Percentiles rank a stretch among this genome's conserved stretches.
phyloP scores from a whole-genome alignment of 2,113 vertebrate species.

The Vulpes ferrilata region DNA sequence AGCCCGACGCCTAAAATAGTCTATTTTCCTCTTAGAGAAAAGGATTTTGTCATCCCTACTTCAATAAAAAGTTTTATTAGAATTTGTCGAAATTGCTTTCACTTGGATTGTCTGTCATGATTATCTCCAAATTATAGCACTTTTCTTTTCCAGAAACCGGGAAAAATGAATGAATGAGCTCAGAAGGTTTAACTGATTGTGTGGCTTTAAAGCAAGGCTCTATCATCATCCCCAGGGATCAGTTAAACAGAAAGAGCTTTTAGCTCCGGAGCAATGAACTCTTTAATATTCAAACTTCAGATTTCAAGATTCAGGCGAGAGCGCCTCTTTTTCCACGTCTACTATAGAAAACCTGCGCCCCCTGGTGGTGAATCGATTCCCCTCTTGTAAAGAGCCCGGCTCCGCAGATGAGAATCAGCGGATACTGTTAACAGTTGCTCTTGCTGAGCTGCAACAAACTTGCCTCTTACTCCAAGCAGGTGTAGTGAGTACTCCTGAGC shows the following conservation, averaged over 20 bases:
- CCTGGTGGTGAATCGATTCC: neutral
- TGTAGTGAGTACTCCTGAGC: neutral
- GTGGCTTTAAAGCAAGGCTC: conserved; percentile 26
- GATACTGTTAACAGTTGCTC: neutral
- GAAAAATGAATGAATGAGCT: conserved; percentile 7
- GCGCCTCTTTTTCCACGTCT: neutral
- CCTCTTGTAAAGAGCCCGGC: neutral
- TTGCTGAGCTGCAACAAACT: neutral
- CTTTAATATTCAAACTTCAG: neutral
- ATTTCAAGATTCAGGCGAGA: neutral
- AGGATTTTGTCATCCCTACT: neutral
- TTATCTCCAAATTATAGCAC: neutral
- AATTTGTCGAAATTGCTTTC: conserved; percentile 35
- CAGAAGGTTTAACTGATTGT: neutral
- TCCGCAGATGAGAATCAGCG: neutral
- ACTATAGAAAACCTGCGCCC: neutral
- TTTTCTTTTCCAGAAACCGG: neutral
- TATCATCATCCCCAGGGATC: neutral
- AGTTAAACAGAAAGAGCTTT: neutral
- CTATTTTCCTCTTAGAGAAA: neutral
- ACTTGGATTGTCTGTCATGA: neutral
- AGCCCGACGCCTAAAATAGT: neutral
- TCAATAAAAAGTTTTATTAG: conserved; percentile 30
- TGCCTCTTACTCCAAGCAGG: neutral
- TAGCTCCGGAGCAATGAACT: neutral